Evolutionary conservation across 2,888 invertebrate genomes (phyloP).

Genomic region (Dysmachus trigonus): DNA sequence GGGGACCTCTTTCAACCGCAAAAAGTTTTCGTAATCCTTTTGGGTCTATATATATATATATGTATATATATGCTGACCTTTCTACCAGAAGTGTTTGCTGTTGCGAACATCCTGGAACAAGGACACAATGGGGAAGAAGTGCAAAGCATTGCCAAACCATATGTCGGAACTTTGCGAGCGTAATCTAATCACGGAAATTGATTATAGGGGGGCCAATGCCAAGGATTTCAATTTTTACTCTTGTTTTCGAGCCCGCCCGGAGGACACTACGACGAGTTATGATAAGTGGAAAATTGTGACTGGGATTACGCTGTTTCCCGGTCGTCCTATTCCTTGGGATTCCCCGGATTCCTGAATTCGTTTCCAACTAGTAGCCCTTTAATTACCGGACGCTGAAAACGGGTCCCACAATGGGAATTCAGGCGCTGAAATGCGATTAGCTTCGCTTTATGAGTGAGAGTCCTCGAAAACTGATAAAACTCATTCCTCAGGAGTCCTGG

Average conservation of each 20-base stretch:
- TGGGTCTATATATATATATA: no score
- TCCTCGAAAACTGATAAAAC: background rate
- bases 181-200: conserved; percentile 60
- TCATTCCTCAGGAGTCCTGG: background rate
- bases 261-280: conserved; percentile 12
- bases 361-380: background rate
- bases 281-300: conserved; percentile 40
- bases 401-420: background rate
- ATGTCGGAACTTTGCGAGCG: conserved; percentile 57
- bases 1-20: conserved; percentile 40
- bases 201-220: conserved; percentile 53
- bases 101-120: conserved; percentile 43
- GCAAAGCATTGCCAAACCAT: conserved; percentile 56
- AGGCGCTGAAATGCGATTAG: background rate
- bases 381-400: background rate
- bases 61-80: conserved; percentile 33
- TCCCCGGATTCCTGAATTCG: background rate
- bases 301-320: background rate
- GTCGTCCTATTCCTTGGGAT: background rate
- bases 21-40: conserved; percentile 41
- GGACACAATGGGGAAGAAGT: conserved; percentile 39
- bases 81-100: conserved; percentile 42
- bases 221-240: conserved; percentile 42
- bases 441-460: background rate
- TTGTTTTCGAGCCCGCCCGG: background rate